Base-by-base conservation (phyloP, 2,113 vertebrate species). In the Sylvilagus bachmani region DNA sequence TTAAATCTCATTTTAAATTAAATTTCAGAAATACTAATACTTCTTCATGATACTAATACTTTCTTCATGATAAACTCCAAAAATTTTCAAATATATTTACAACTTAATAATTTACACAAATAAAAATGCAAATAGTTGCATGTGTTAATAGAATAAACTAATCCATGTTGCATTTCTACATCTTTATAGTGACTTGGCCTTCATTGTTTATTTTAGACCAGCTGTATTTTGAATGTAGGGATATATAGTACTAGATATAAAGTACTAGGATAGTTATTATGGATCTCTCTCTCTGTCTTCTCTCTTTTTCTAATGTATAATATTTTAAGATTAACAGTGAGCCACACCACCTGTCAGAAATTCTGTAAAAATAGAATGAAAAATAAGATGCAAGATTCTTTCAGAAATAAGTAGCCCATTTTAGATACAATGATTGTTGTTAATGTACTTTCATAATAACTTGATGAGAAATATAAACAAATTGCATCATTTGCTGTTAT, bases 391-490 rank as follows among this genome's bases (percentile, higher is more conserved):
- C 55, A 71, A 53, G 24, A 21, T 55, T 74, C 27, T 79, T 82
- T 83, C 10, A 27, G 83, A 93, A 74, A 79, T 85, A 14, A 91
- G 22, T 69, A 77, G 24, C 5, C 7, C 29, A 88, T 53, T 84
- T 91, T 95, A 80, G 3, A 9, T 67, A 27, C 55, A 51, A 24
- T 58, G 11, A 49, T 6, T 55, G 2, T 49, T 87, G 24, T 36
- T 86, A 89, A 44, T 82, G 13, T 17, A 86, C 5, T 66, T 94
- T 94, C 69, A 86, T 36, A 67, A 83, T 87, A 84, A 64, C n/a
- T 38, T 90, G 33, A 69, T 64, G 13, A 86, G 3, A 86, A 55
- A 87, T 83, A 94, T 61, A 86, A 90, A 84, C n/a, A 94, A 58
- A 67, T 82, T 71, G 2, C 3, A 73, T 55, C 31, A 74, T 49